Percentiles rank a stretch among this genome's conserved stretches.
phyloP scores from a whole-genome alignment of 2,113 vertebrate genomes.

The Chroicocephalus ridibundus region DNA sequence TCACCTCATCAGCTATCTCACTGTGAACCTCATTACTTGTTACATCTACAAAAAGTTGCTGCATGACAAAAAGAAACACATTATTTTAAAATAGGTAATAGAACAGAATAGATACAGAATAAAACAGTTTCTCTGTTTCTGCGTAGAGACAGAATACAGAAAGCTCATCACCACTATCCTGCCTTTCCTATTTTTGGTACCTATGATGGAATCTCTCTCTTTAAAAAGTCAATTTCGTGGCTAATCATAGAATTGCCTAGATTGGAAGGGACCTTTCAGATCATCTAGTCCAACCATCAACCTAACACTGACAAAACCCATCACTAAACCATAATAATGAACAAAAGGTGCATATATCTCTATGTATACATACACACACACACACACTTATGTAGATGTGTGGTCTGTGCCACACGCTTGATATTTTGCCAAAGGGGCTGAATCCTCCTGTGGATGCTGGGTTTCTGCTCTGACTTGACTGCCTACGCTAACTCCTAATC shows the following conservation, averaged over 20 bases:
- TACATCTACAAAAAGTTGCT: slow-evolving; percentile 88
- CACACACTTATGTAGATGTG: accelerated
- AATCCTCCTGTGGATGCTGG: not conserved
- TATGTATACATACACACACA: accelerated
- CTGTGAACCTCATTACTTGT: slow-evolving; percentile 76
- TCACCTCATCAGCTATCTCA: slow-evolving; percentile 79
- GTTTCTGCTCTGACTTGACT: not conserved
- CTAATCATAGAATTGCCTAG: not conserved
- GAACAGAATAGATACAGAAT: no score
- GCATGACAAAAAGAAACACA: slow-evolving; percentile 41
- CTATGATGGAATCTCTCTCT: not conserved
- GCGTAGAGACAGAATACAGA: not conserved
- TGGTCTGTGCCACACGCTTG: not conserved
- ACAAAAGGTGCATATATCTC: not conserved
- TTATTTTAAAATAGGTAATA: not conserved
- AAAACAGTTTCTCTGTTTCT: not conserved
- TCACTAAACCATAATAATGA: not conserved
- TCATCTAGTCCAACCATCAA: no score
- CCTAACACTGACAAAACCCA: no score
- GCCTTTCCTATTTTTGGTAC: not conserved
- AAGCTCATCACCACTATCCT: not conserved
- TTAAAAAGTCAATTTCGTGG: not conserved
- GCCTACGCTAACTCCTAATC: not conserved
- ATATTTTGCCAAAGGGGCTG: not conserved
- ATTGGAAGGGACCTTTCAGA: no score